Conservation (phyloP, 2,797 vertebrate genomes). For the Melanotaenia maccullochi region DNA sequence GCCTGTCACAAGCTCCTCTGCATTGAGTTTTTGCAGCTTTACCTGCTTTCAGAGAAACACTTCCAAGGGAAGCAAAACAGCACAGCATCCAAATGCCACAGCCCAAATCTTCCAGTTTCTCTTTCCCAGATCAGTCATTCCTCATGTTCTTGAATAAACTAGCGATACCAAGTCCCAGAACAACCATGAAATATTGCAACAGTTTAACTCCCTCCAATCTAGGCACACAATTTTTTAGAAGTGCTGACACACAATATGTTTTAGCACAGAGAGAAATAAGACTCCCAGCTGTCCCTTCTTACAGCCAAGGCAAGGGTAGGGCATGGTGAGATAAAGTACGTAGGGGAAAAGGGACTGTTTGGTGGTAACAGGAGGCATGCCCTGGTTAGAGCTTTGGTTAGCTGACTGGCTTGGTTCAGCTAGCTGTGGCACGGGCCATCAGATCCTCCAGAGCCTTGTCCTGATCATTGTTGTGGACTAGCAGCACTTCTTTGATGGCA, state of each 20-base stretch:
- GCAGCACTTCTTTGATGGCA: slow-evolving; percentile 95
- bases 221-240: slow-evolving; percentile 70
- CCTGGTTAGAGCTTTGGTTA: slow-evolving; percentile 41
- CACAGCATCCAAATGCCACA: slow-evolving; percentile 41
- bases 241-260: slow-evolving; percentile 71
- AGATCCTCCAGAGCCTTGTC: slow-evolving; percentile 96
- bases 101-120: slow-evolving; percentile 39
- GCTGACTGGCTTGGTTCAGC: slow-evolving; percentile 83
- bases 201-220: slow-evolving; percentile 56
- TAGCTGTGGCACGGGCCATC: slow-evolving; percentile 92
- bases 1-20: slow-evolving; percentile 38
- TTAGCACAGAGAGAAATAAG: slow-evolving; percentile 67
- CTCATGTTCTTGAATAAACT: slow-evolving; percentile 38
- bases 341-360: slow-evolving; percentile 57
- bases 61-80: slow-evolving; percentile 55
- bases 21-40: slow-evolving; percentile 38
- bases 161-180: slow-evolving; percentile 52
- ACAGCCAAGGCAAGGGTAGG: slow-evolving; percentile 64
- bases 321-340: slow-evolving; percentile 57
- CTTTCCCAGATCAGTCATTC: slow-evolving; percentile 16
- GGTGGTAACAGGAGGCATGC: slow-evolving; percentile 59
- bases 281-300: slow-evolving; percentile 63
- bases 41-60: slow-evolving; percentile 33
- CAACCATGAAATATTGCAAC: slow-evolving; percentile 45
- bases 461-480: slow-evolving; percentile 95